phyloP scores from a whole-genome alignment of 2,888 invertebrate species.

The Eupithecia centaureata region DNA sequence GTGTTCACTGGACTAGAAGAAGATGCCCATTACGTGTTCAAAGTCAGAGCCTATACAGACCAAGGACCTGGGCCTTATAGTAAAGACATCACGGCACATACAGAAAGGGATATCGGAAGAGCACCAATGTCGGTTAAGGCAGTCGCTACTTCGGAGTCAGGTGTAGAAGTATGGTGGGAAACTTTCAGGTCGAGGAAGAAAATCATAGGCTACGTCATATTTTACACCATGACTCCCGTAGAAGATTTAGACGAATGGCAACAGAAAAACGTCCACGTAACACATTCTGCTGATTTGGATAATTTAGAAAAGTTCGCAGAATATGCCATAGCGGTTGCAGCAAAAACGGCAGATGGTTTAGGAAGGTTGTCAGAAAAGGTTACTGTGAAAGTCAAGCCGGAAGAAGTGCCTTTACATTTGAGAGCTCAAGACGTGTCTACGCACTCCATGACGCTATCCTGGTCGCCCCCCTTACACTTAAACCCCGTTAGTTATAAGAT shows the following conservation, averaged over 20 bases:
- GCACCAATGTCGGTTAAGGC: constrained; percentile 97
- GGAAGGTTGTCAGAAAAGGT: constrained; percentile 95
- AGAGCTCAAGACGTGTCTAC: constrained; percentile 96
- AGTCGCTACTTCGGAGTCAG: constrained; percentile 96
- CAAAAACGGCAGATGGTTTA: constrained; percentile 90
- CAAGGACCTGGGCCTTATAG: constrained; percentile 97
- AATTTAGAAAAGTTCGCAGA: constrained; percentile 95
- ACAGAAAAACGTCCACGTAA: constrained; percentile 92
- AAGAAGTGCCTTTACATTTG: constrained; percentile 95
- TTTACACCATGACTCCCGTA: constrained; percentile 96
- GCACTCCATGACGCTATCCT: constrained; percentile 95
- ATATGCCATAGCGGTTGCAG: constrained; percentile 95
- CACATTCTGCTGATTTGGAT: constrained; percentile 94
- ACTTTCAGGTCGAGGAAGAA: constrained; percentile 92
- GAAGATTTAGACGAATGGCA: constrained; percentile 97
- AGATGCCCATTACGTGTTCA: constrained; percentile 96
- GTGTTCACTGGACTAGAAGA: constrained; percentile 96
- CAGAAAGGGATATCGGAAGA: constrained; percentile 95
- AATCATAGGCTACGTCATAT: constrained; percentile 93
- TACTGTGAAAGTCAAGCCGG: constrained; percentile 95
- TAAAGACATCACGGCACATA: constrained; percentile 91
- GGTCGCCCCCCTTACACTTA: constrained; percentile 94
- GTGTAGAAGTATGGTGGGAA: constrained; percentile 98
- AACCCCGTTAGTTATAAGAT: constrained; percentile 95
- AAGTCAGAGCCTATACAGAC: constrained; percentile 95